A percentile compares a stretch with the other conserved stretches of the same genome.
Evolutionary conservation across 2,888 invertebrate genomes (phyloP).

Genomic region (Parascotia fuliginaria): DNA sequence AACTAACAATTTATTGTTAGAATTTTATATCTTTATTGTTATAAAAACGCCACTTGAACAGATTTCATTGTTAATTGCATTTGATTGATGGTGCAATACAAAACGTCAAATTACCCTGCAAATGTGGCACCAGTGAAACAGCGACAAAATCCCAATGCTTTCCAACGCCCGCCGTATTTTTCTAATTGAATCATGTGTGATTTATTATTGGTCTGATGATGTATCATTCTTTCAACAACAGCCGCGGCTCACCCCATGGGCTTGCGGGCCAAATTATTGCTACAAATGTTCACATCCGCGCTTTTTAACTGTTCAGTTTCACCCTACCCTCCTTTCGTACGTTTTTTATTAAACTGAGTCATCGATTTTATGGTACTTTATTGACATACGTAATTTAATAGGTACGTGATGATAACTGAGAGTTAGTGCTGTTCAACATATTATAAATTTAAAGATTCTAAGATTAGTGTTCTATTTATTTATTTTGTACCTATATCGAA

Average conservation of each 20-base stretch:
- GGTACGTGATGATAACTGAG: slow-evolving; percentile 23
- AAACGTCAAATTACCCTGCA: slow-evolving; percentile 79
- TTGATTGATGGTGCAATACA: slow-evolving; percentile 81
- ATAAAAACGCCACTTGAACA: slow-evolving; percentile 35
- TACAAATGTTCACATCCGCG: slow-evolving; percentile 81
- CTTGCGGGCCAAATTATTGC: slow-evolving; percentile 81
- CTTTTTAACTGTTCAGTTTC: slow-evolving; percentile 73
- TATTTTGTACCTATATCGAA: too few species aligned
- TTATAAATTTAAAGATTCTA: too few species aligned
- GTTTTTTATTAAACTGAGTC: slow-evolving; percentile 76
- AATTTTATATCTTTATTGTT: slow-evolving; percentile 29
- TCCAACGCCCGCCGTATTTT: slow-evolving; percentile 71
- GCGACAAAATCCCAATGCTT: slow-evolving; percentile 74
- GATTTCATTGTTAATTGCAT: slow-evolving; percentile 67
- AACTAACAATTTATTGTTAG: neutral
- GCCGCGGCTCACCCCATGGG: slow-evolving; percentile 79
- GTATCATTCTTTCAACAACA: slow-evolving; percentile 85
- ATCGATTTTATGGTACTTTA: slow-evolving; percentile 65
- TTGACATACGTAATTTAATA: slow-evolving; percentile 55
- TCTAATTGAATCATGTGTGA: slow-evolving; percentile 86
- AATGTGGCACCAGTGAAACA: slow-evolving; percentile 62
- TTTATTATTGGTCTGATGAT: slow-evolving; percentile 86
- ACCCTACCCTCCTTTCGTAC: slow-evolving; percentile 61
- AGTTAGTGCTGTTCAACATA: slow-evolving; percentile 6
- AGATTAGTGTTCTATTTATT: too few species aligned